A percentile compares a stretch with the other conserved stretches of the same genome.
Evolutionary conservation across 2,797 vertebrate species (phyloP).

Genomic region (Hephaestus fuliginosus): DNA sequence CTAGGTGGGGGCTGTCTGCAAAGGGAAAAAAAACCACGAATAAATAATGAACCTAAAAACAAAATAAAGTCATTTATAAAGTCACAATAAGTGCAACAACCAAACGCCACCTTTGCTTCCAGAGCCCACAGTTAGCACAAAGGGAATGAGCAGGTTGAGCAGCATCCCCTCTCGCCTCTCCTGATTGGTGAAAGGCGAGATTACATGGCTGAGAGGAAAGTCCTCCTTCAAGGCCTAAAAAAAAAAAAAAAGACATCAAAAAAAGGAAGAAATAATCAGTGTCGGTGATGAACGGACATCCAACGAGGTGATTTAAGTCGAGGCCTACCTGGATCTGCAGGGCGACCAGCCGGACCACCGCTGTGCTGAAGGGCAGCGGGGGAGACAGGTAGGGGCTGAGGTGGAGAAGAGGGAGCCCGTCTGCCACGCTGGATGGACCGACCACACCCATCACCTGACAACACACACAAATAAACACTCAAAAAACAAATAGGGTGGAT

Average conservation of each 20-base stretch:
- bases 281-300: not conserved
- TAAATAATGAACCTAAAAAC: not conserved
- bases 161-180: conserved; percentile 99
- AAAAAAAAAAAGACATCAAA: not conserved
- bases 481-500: not conserved
- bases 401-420: conserved; percentile 99
- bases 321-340: conserved; percentile 96
- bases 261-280: not conserved
- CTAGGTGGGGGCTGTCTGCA: conserved; percentile 96
- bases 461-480: conserved; percentile 74
- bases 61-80: too few species aligned
- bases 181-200: conserved; percentile 99
- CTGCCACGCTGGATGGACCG: conserved; percentile 98
- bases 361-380: conserved; percentile 99
- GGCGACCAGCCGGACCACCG: conserved; percentile 97
- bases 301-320: not conserved
- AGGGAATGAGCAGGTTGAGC: conserved; percentile 98
- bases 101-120: conserved; percentile 94
- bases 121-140: conserved; percentile 98
- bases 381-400: conserved; percentile 99
- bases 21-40: conserved; percentile 12
- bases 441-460: conserved; percentile 99
- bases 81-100: too few species aligned
- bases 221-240: conserved; percentile 97
- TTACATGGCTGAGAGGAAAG: conserved; percentile 98